These are phyloP conservation scores for Rotaria socialis DNA, from an alignment of 2,888 invertebrate genomes.

Conservation along the genomic window DNA sequence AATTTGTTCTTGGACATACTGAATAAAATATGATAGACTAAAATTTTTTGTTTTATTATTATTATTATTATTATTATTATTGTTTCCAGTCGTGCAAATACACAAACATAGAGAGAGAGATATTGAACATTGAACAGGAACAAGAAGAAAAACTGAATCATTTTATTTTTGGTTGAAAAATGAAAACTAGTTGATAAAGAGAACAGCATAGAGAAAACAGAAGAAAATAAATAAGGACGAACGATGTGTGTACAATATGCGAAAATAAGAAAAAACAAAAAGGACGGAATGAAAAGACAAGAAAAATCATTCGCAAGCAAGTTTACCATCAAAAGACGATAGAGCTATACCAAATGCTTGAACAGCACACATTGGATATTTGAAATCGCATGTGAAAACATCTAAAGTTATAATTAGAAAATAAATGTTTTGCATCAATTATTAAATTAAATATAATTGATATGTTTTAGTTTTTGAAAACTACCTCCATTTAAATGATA, in stretches of 20 bases:
- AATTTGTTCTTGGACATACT: neutral
- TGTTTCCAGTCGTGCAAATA: neutral
- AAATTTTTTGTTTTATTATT: neutral
- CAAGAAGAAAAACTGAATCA: neutral
- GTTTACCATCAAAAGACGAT: slow-evolving; percentile 95
- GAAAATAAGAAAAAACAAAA: neutral
- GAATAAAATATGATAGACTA: neutral
- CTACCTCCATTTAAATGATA: too few species aligned
- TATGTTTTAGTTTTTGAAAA: too few species aligned
- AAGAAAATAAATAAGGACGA: slow-evolving; percentile 1
- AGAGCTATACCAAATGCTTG: slow-evolving; percentile 92
- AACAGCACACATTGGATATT: slow-evolving; percentile 92
- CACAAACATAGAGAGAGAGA: neutral
- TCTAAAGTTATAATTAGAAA: slow-evolving; percentile 56
- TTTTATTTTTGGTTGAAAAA: neutral
- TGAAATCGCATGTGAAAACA: slow-evolving; percentile 96
- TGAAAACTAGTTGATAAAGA: neutral
- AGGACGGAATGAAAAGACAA: neutral
- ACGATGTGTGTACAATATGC: neutral
- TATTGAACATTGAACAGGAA: neutral
- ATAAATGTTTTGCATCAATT: too few species aligned
- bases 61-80: neutral
- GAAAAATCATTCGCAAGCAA: slow-evolving; percentile 82
- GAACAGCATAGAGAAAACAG: neutral
- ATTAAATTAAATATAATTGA: too few species aligned